phyloP scores from a whole-genome alignment of 2,113 vertebrate species.

The Mobula hypostoma region DNA sequence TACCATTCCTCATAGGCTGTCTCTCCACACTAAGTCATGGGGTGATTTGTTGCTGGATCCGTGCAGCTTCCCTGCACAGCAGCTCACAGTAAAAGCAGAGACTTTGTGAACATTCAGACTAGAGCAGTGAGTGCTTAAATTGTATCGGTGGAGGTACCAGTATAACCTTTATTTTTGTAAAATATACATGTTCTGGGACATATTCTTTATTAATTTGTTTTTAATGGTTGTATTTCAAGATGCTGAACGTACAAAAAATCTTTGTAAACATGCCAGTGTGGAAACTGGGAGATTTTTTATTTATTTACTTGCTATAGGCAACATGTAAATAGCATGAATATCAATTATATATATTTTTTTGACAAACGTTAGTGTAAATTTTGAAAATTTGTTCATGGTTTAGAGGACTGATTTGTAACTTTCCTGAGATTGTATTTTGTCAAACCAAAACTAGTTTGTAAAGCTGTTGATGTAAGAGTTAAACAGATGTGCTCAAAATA shows the following conservation, averaged over 20 bases:
- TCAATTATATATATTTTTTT: constrained; percentile 19
- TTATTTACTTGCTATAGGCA: neutral
- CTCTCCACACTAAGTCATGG: too few relatives aligned
- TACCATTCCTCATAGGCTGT: too few relatives aligned
- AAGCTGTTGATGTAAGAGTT: neutral
- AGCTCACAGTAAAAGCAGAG: too few relatives aligned
- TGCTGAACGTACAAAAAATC: neutral
- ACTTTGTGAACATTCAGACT: too few relatives aligned
- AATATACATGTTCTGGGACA: neutral
- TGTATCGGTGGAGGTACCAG: too few relatives aligned
- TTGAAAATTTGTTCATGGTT: neutral
- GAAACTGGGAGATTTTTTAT: constrained; percentile 14
- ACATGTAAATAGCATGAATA: constrained; percentile 25
- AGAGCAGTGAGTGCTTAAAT: too few relatives aligned
- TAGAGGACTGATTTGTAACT: neutral
- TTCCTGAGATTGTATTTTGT: neutral
- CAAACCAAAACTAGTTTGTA: neutral
- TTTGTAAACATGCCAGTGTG: neutral
- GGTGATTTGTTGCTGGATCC: too few relatives aligned
- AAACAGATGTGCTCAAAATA: neutral
- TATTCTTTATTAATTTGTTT: neutral
- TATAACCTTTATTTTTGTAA: neutral
- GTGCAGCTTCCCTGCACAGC: too few relatives aligned
- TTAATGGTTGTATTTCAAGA: neutral
- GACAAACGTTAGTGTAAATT: neutral